Evolutionary conservation across 2,888 invertebrate species (phyloP).

Genomic region (Seira musarum): DNA sequence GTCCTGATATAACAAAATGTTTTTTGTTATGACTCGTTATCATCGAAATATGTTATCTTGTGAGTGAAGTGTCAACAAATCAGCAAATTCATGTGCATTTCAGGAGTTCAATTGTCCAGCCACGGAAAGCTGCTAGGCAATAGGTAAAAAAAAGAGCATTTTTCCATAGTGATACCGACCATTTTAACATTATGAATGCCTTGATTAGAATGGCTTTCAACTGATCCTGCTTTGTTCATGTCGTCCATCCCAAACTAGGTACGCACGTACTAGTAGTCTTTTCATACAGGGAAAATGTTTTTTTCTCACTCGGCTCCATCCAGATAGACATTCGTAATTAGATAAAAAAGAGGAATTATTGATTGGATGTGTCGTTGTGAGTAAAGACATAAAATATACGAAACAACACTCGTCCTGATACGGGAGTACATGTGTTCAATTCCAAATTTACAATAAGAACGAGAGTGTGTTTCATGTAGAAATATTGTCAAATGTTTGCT

Average conservation of each 20-base stretch:
- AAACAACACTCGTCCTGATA: background rate
- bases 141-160: too few relatives aligned
- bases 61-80: background rate
- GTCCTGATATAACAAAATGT: background rate
- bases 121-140: too few relatives aligned
- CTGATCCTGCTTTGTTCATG: too few relatives aligned
- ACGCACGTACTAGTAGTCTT: too few relatives aligned
- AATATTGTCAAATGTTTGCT: background rate
- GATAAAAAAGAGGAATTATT: background rate
- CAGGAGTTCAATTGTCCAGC: background rate
- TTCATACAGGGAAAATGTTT: too few relatives aligned
- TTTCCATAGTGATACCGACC: too few relatives aligned
- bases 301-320: too few relatives aligned
- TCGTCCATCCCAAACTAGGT: too few relatives aligned
- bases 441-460: conserved; percentile 10
- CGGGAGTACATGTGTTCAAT: background rate
- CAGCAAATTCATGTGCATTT: conserved; percentile 2
- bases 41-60: background rate
- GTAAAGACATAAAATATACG: too few relatives aligned
- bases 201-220: too few relatives aligned
- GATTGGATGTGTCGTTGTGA: background rate
- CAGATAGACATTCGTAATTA: too few relatives aligned
- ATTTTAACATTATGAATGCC: too few relatives aligned
- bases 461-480: background rate
- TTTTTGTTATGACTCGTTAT: conserved; percentile 9